Percentiles rank a stretch among this genome's conserved stretches.
Conservation (phyloP, 2,113 vertebrate species). For the Todiramphus chloris region DNA sequence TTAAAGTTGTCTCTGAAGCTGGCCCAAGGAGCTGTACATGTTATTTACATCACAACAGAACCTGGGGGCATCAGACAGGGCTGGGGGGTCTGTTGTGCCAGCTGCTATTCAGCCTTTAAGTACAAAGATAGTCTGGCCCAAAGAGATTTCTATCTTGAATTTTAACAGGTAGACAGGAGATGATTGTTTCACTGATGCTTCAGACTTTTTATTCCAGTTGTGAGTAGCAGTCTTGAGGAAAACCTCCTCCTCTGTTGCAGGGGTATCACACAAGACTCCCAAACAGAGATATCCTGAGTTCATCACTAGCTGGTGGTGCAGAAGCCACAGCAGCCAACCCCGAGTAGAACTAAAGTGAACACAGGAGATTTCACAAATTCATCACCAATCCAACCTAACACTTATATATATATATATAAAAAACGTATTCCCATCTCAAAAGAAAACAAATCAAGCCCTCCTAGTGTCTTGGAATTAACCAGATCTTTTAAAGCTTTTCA, state of each 20-base stretch:
- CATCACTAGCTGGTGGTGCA: neutral
- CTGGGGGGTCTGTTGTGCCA: neutral
- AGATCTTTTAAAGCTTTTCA: neutral
- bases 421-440: slow-evolving; percentile 12
- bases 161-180: neutral
- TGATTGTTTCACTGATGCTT: neutral
- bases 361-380: neutral
- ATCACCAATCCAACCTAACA: neutral
- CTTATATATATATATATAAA: too few relatives aligned
- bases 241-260: neutral
- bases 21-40: neutral
- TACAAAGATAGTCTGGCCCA: neutral
- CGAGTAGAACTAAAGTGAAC: neutral
- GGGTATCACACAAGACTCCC: neutral
- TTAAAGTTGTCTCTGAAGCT: slow-evolving; percentile 42
- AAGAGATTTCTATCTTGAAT: slow-evolving; percentile 28
- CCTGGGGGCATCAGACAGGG: neutral
- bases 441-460: neutral
- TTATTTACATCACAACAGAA: slow-evolving; percentile 58
- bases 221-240: neutral
- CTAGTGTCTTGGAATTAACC: neutral
- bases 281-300: neutral
- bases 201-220: neutral
- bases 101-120: neutral
- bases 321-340: neutral